phyloP scores from a whole-genome alignment of 2,113 vertebrate species.

The Phalacrocorax carbo region DNA sequence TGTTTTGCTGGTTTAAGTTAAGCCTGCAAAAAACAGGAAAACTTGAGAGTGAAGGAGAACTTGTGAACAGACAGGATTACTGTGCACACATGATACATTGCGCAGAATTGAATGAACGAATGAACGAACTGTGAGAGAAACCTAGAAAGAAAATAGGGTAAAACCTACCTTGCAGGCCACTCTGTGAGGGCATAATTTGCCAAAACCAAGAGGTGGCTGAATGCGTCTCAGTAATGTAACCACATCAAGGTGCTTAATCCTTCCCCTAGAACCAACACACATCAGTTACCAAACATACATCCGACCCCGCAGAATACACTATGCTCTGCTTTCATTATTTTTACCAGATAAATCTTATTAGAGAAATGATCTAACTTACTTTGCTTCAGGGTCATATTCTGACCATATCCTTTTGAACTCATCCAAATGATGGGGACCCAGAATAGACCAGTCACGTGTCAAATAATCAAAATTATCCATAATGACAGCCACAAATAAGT shows the following conservation, averaged over 20 bases:
- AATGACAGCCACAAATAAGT: constrained; percentile 98
- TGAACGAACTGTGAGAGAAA: not conserved
- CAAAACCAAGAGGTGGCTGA: constrained; percentile 96
- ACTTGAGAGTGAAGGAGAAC: not conserved
- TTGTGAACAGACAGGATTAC: not conserved
- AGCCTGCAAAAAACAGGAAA: not conserved
- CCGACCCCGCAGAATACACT: not conserved
- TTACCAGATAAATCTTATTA: not conserved
- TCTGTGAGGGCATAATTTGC: constrained; percentile 95
- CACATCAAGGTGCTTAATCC: constrained; percentile 98
- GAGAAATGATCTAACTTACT: constrained; percentile 79
- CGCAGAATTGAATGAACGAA: not conserved
- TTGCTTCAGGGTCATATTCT: constrained; percentile 97
- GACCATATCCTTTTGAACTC: constrained; percentile 99
- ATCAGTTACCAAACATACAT: not conserved
- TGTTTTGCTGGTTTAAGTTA: not conserved
- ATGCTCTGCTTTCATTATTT: not conserved
- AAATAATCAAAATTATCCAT: constrained; percentile 99
- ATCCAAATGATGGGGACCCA: constrained; percentile 96
- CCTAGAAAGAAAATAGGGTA: not conserved
- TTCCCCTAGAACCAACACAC: constrained; percentile 78
- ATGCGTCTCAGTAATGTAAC: constrained; percentile 94
- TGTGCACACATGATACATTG: not conserved
- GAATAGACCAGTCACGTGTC: constrained; percentile 98
- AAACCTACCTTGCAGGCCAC: constrained; percentile 94